phyloP scores from a whole-genome alignment of 92 coral and sea anemone genomes.

The Nematostella vectensis region DNA sequence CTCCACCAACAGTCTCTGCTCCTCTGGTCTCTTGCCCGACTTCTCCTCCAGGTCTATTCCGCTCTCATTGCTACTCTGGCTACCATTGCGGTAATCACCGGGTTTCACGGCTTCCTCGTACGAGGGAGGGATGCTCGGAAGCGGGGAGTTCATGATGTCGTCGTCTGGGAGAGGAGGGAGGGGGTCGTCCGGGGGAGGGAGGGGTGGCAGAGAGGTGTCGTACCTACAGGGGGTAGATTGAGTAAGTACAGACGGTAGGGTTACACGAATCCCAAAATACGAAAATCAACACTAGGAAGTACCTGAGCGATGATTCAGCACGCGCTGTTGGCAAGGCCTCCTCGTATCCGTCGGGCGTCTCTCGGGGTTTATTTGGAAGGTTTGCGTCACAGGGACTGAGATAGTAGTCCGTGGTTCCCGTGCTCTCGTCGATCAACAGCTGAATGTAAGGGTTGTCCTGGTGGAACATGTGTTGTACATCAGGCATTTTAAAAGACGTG shows the following conservation, averaged over 20 bases:
- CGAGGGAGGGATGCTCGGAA: slow-evolving; percentile 43
- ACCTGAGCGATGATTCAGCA: slow-evolving; percentile 16
- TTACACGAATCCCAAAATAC: background rate
- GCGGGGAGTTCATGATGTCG: slow-evolving; percentile 12
- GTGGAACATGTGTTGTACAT: background rate
- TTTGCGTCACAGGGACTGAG: slow-evolving; percentile 47
- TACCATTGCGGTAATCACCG: slow-evolving; percentile 7
- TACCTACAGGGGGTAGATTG: no score
- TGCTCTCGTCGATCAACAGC: slow-evolving; percentile 52
- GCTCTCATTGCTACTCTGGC: slow-evolving; percentile 29
- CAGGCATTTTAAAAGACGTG: no score
- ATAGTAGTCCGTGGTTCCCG: slow-evolving; percentile 48
- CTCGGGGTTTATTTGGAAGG: slow-evolving; percentile 2
- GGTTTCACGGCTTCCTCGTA: slow-evolving; percentile 30
- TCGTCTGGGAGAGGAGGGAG: slow-evolving; percentile 23
- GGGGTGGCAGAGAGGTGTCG: background rate
- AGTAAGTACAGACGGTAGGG: background rate
- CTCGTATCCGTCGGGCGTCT: slow-evolving; percentile 26
- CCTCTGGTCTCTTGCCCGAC: slow-evolving; percentile 8
- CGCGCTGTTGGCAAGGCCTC: slow-evolving; percentile 24
- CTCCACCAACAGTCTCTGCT: background rate
- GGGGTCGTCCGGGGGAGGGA: slow-evolving; percentile 5
- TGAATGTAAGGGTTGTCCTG: slow-evolving; percentile 76
- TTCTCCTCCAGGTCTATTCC: slow-evolving; percentile 26
- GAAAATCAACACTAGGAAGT: background rate